These are phyloP conservation scores for Lasioglossum marginatum DNA, from an alignment of 2,888 invertebrate species.

Conservation along the genomic window DNA sequence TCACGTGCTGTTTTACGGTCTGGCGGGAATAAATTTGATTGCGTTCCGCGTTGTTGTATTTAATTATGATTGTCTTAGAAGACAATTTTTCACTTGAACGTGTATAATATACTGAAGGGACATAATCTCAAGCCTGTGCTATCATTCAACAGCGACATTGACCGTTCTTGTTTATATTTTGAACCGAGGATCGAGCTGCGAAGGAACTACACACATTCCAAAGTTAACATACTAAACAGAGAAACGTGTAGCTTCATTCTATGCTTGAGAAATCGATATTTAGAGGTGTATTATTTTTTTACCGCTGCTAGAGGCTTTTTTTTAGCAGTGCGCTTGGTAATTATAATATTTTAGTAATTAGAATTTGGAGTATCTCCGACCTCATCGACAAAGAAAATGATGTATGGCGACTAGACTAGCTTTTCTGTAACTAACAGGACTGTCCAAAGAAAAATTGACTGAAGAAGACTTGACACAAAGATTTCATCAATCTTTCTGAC, in stretches of 20 bases:
- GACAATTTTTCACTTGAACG: background rate
- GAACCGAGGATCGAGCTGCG: background rate
- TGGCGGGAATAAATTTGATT: background rate
- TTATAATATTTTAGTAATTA: background rate
- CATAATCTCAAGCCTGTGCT: background rate
- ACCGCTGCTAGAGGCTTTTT: background rate
- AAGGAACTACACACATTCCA: background rate
- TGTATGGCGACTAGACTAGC: background rate
- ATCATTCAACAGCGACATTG: background rate
- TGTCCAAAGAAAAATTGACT: background rate
- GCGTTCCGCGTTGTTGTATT: background rate
- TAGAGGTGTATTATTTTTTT: background rate
- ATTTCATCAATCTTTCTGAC: constrained; percentile 3
- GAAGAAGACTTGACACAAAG: background rate
- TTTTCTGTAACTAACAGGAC: background rate
- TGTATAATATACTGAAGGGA: background rate
- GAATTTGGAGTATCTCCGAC: background rate
- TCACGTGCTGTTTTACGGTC: background rate
- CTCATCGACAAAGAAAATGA: background rate
- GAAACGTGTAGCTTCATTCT: background rate
- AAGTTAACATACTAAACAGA: background rate
- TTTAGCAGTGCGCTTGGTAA: background rate
- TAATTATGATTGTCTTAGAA: background rate
- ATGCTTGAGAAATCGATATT: background rate
- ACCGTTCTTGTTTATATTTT: constrained; percentile 1